phyloP scores from a whole-genome alignment of 2,888 invertebrate species.

The Meta bourneti region DNA sequence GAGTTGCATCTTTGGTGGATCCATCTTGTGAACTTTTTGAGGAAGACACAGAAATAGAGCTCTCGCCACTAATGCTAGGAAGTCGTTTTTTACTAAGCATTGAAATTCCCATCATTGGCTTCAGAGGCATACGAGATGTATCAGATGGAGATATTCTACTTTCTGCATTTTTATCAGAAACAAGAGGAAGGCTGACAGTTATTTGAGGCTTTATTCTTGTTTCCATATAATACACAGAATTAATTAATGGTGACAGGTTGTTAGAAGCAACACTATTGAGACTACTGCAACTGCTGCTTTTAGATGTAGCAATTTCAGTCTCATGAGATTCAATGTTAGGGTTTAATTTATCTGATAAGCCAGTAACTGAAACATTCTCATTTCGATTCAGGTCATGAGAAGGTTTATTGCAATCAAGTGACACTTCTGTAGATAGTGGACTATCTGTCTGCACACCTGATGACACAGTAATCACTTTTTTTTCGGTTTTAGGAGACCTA shows the following conservation, averaged over 20 bases:
- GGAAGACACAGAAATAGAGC: conserved; percentile 64
- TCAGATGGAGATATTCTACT: conserved; percentile 62
- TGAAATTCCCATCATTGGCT: conserved; percentile 81
- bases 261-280: conserved; percentile 76
- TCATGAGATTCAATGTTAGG: conserved; percentile 39
- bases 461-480: conserved; percentile 64
- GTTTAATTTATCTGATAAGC: conserved; percentile 3
- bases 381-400: conserved; percentile 59
- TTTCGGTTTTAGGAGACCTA: conserved; percentile 69
- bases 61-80: conserved; percentile 76
- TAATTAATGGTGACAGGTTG: conserved; percentile 43
- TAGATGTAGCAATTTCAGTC: conserved; percentile 46
- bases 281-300: conserved; percentile 74
- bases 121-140: conserved; percentile 76
- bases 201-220: conserved; percentile 73
- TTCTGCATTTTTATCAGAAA: conserved; percentile 67
- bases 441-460: conserved; percentile 73
- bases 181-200: conserved; percentile 74
- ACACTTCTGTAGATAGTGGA: not conserved
- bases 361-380: conserved; percentile 12
- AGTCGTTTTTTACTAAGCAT: conserved; percentile 80
- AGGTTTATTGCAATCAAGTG: conserved; percentile 20
- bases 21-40: conserved; percentile 71
- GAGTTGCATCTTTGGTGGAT: conserved; percentile 50
- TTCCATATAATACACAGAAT: conserved; percentile 75